Percentiles rank a stretch among this genome's conserved stretches.
These are phyloP conservation scores for Pantelozetes paolii DNA, from an alignment of 2,888 invertebrate genomes.

Conservation along the genomic window DNA sequence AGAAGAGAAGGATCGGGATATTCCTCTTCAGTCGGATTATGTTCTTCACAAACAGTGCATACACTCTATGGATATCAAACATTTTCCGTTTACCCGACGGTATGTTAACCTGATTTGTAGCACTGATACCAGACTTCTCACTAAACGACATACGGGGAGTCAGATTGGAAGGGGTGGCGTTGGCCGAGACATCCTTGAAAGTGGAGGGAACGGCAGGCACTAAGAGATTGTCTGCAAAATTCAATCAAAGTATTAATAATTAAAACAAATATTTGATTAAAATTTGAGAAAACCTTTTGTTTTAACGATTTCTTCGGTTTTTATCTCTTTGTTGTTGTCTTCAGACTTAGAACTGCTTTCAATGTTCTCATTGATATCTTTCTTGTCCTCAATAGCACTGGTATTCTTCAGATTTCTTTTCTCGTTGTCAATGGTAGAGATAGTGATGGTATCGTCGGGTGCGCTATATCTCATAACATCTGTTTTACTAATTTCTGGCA, in stretches of 20 bases:
- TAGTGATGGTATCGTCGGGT: neutral
- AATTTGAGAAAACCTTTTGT: neutral
- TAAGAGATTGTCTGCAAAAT: constrained; percentile 31
- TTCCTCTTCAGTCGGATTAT: constrained; percentile 42
- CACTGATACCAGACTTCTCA: constrained; percentile 21
- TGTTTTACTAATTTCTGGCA: constrained; percentile 34
- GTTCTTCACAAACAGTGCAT: constrained; percentile 41
- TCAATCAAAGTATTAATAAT: no score
- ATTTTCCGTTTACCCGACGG: constrained; percentile 23
- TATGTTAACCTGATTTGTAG: constrained; percentile 9
- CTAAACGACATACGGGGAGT: constrained; percentile 42
- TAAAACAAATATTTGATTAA: no score
- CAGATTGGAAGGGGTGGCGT: constrained; percentile 40
- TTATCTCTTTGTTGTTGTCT: neutral
- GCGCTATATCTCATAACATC: constrained; percentile 28
- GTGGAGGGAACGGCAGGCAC: constrained; percentile 39
- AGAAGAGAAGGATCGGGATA: constrained; percentile 40
- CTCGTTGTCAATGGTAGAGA: constrained; percentile 37
- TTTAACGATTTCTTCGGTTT: constrained; percentile 12
- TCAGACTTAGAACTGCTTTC: constrained; percentile 3
- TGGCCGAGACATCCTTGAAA: constrained; percentile 41
- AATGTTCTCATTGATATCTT: constrained; percentile 31
- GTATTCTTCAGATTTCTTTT: constrained; percentile 22
- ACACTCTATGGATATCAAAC: constrained; percentile 37
- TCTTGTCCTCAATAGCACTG: neutral